Evolutionary conservation across 1,140 invertebrate genomes (phyloP).

Genomic region (Theocolax elegans): DNA sequence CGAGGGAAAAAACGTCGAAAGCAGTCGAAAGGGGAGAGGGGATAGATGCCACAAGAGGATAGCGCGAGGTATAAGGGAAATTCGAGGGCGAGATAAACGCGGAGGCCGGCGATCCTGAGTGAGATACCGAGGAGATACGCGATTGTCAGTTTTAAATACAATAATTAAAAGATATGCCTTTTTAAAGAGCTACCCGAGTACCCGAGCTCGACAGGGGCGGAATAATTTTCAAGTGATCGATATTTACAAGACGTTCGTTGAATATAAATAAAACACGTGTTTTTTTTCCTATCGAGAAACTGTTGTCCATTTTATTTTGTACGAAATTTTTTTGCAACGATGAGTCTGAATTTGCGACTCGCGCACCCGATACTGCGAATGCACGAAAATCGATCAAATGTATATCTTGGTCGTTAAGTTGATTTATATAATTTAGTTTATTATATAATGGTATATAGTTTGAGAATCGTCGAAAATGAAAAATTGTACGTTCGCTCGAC

Average conservation of each 20-base stretch:
- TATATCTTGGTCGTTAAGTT: too few species aligned
- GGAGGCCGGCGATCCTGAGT: neutral
- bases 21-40: neutral
- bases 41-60: slow-evolving; percentile 21
- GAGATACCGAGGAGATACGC: slow-evolving; percentile 21
- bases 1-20: neutral
- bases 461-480: too few species aligned
- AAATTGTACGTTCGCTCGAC: too few species aligned
- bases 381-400: too few species aligned
- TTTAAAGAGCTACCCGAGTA: neutral
- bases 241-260: neutral
- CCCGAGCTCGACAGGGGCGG: neutral
- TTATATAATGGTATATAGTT: too few species aligned
- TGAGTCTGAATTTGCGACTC: too few species aligned
- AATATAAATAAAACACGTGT: too few species aligned
- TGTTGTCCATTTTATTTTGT: too few species aligned
- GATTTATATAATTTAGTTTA: too few species aligned
- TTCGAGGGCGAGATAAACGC: slow-evolving; percentile 29
- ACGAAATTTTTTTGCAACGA: too few species aligned
- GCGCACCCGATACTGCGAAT: too few species aligned
- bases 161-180: slow-evolving; percentile 36
- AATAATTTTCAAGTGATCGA: slow-evolving; percentile 12
- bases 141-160: slow-evolving; percentile 30
- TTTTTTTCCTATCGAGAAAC: too few species aligned
- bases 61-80: slow-evolving; percentile 23